phyloP scores from a whole-genome alignment of 2,888 invertebrate genomes.

The Agrotis exclamationis region DNA sequence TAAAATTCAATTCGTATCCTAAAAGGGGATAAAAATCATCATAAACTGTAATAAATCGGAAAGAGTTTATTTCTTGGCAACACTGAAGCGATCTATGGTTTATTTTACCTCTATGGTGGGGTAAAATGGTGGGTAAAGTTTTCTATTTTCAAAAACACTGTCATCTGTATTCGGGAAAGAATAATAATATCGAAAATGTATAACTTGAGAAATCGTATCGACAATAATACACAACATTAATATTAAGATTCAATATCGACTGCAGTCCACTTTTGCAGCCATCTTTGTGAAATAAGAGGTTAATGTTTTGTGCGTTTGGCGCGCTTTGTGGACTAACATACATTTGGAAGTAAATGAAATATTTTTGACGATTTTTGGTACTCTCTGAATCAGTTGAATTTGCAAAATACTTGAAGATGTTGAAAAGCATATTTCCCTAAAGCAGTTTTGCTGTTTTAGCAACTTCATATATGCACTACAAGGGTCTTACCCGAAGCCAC shows the following conservation, averaged over 20 bases:
- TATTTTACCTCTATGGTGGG: constrained; percentile 56
- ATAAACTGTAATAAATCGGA: neutral
- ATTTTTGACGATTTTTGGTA: neutral
- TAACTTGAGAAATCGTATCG: constrained; percentile 66
- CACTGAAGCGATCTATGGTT: constrained; percentile 13
- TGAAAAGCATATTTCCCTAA: neutral
- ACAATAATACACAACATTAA: constrained; percentile 61
- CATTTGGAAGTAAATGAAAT: constrained; percentile 21
- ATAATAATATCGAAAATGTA: constrained; percentile 63
- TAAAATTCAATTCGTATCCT: constrained; percentile 15
- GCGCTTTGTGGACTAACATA: neutral
- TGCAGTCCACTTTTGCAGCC: constrained; percentile 24
- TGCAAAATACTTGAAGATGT: neutral
- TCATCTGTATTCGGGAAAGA: constrained; percentile 55
- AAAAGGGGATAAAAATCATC: constrained; percentile 2
- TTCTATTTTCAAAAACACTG: constrained; percentile 31
- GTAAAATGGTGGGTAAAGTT: constrained; percentile 56
- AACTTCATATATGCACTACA: too few species aligned
- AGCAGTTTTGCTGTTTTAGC: too few species aligned
- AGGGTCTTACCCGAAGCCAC: too few species aligned
- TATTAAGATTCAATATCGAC: constrained; percentile 54
- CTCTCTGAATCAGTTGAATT: neutral
- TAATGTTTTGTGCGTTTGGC: neutral
- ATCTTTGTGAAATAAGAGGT: neutral
- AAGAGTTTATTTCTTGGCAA: constrained; percentile 42